Evolutionary conservation across 1,140 invertebrate genomes (phyloP).

Genomic region (Pachyrhynchus sulphureomaculatus): DNA sequence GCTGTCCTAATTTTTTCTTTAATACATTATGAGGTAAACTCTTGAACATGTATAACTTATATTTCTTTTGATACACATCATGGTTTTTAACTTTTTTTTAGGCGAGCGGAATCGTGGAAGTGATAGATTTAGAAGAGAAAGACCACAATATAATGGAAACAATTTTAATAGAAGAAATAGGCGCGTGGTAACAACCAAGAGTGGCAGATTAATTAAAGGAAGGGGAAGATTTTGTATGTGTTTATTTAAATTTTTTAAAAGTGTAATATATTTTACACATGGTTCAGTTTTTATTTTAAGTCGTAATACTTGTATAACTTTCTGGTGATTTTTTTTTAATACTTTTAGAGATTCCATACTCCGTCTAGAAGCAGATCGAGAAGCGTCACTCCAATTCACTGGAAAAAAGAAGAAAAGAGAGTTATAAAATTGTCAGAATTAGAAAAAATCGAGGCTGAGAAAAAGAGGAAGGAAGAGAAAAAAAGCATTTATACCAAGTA

Average conservation of each 20-base stretch:
- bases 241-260: neutral
- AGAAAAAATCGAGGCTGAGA: constrained; percentile 69
- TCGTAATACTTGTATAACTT: neutral
- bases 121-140: constrained; percentile 36
- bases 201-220: constrained; percentile 84
- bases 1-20: too few relatives aligned
- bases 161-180: constrained; percentile 40
- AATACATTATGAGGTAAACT: too few relatives aligned
- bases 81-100: constrained; percentile 16
- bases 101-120: constrained; percentile 31
- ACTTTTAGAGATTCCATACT: constrained; percentile 74
- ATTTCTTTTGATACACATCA: neutral
- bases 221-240: constrained; percentile 80
- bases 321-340: neutral
- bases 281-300: neutral
- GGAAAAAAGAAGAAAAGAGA: constrained; percentile 81
- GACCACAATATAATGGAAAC: constrained; percentile 46
- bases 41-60: too few relatives aligned
- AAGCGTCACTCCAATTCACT: constrained; percentile 86
- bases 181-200: constrained; percentile 63
- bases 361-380: constrained; percentile 74
- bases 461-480: constrained; percentile 63
- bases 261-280: neutral
- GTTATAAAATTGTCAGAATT: constrained; percentile 81
- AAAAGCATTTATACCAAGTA: constrained; percentile 44